Evolutionary conservation across 1,140 invertebrate species (phyloP), one percentile per base, ranked within the genome.

Genomic region (Drosophila sproati): DNA sequence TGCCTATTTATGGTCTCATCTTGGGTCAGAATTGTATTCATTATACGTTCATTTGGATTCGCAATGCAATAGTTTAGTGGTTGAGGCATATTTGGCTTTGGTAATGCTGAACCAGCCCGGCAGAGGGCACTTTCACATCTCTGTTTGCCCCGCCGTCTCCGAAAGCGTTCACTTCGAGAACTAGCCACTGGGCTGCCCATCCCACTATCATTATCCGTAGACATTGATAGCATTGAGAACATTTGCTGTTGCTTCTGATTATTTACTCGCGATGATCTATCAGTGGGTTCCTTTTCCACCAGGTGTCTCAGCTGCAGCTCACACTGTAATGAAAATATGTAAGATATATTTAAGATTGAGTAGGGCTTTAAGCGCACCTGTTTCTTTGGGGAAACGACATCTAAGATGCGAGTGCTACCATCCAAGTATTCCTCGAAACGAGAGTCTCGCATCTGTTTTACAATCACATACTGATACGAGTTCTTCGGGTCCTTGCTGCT

Each of bases 1-100:
- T 97, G 96, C 66, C 95, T 94, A 77, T 96, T 95, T 71, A 97
- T 96, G n/a, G 96, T 96, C 88, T 96, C 95, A 79, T 96, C 96
- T 93, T 97, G 96, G n/a, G 95, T 95, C 64, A 97, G 93, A 69
- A 97, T 96, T 69, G 96, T 94, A 76, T 96, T 95, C 66, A 96
- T 94, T 10, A 97, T 93, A 68, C 95, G 94, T 66, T 97, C 96
- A 56, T 95, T 95, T 3, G 81, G 76, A 56, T 66, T 67, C 32
- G n/a, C 29, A 31, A 50, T 66, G 31, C 29, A n/a, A 28, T 20
- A 41, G 28, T 37, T 43, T 4, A 35, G n/a, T 45, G 35, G 56
- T 39, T 34, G 61, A 7, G 43, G 34, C 1, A 48, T 66, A 45
- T 45, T 72, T 6, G 57, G 82, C 67, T 90, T 91, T 63, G 91